These are phyloP conservation scores for Propithecus coquereli DNA, from an alignment of 2,113 vertebrate species.

Conservation along the genomic window DNA sequence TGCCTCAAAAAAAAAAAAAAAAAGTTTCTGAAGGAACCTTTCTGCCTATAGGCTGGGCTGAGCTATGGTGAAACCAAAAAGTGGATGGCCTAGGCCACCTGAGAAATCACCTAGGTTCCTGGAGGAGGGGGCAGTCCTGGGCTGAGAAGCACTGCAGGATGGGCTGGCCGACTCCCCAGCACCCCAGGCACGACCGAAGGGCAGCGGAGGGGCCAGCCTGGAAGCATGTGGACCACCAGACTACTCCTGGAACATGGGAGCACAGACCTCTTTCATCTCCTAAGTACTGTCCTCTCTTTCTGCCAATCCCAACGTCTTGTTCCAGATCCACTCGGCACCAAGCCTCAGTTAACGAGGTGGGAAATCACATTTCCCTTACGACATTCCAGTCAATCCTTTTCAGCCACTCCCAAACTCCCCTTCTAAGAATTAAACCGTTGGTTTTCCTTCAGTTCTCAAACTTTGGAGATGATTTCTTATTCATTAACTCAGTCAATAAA, in stretches of 20 bases:
- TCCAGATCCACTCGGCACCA: not conserved
- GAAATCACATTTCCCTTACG: slow-evolving; percentile 1
- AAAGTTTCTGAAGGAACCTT: not conserved
- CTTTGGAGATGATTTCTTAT: not conserved
- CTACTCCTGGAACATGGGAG: not conserved
- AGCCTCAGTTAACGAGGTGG: not conserved
- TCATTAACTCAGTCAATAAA: not conserved
- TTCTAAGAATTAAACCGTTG: not conserved
- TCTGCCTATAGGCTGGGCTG: not conserved
- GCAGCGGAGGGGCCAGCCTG: not conserved
- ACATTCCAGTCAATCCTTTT: not conserved
- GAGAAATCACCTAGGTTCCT: not conserved
- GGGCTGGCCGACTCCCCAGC: not conserved
- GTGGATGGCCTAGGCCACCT: not conserved
- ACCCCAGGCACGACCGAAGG: not conserved
- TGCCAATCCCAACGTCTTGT: not conserved
- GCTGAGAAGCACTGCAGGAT: not conserved
- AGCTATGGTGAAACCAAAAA: not conserved
- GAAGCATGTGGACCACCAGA: not conserved
- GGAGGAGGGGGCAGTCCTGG: not conserved
- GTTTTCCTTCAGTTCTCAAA: slow-evolving; percentile 17
- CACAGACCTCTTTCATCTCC: not conserved
- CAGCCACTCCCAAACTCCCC: not conserved
- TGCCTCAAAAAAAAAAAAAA: no score
- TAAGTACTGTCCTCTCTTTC: not conserved